Evolutionary conservation across 2,888 invertebrate species (phyloP).

Genomic region (Thera obeliscata): DNA sequence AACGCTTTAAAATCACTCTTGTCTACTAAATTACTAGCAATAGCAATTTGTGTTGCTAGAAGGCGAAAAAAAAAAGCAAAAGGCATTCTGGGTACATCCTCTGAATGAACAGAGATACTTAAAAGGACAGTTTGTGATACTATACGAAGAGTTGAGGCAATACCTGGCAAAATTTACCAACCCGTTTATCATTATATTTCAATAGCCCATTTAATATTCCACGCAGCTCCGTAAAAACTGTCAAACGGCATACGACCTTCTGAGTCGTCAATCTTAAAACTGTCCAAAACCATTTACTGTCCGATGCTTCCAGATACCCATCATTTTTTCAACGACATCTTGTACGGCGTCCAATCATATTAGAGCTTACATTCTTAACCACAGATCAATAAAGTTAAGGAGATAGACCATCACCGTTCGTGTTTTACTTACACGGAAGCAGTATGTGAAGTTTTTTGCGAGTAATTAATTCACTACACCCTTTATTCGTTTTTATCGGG

Average conservation of each 20-base stretch:
- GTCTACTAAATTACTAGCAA: no score
- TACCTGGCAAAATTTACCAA: no score
- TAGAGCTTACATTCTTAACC: slow-evolving; percentile 60
- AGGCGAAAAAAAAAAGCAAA: no score
- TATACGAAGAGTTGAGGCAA: no score
- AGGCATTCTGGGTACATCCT: no score
- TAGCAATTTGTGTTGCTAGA: no score
- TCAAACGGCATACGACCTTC: slow-evolving; percentile 30
- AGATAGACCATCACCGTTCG: neutral
- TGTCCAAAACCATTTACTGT: slow-evolving; percentile 30
- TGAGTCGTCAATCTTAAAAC: slow-evolving; percentile 40
- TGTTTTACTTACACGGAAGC: neutral
- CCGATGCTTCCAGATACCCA: slow-evolving; percentile 37
- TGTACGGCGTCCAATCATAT: slow-evolving; percentile 55
- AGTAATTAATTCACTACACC: neutral
- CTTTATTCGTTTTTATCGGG: neutral
- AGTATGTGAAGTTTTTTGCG: neutral
- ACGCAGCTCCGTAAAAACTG: slow-evolving; percentile 35
- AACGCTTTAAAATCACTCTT: no score
- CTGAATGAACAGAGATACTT: no score
- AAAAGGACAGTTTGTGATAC: no score
- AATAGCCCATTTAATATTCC: slow-evolving; percentile 26
- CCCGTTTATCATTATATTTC: neutral
- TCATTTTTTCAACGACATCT: slow-evolving; percentile 36
- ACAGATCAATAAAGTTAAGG: neutral